phyloP scores from a whole-genome alignment of 1,140 invertebrate species.

The Babylonia areolata region DNA sequence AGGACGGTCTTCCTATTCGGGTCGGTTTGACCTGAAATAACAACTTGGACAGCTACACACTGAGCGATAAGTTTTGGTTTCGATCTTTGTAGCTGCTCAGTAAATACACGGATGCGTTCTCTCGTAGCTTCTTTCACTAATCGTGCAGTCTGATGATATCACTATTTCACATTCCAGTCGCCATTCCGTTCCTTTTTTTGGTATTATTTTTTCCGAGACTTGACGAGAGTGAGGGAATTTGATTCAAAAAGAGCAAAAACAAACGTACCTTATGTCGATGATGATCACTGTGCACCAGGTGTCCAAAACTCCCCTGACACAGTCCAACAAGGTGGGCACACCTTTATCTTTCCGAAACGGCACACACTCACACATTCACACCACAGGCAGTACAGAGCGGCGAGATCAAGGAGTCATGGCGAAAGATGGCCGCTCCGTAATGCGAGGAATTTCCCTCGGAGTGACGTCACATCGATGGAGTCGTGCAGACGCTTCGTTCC shows the following conservation, averaged over 20 bases:
- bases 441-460: slow-evolving; percentile 36
- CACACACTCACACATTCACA: slow-evolving; percentile 27
- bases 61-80: no score
- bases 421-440: slow-evolving; percentile 38
- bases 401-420: slow-evolving; percentile 35
- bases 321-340: not conserved
- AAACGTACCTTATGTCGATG: not conserved
- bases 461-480: slow-evolving; percentile 34
- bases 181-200: no score
- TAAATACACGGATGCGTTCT: no score
- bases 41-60: no score
- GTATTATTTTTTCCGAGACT: not conserved
- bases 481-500: not conserved
- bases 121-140: no score
- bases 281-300: not conserved
- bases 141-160: no score
- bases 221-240: not conserved
- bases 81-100: no score
- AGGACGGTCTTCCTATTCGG: no score
- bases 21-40: no score
- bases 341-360: slow-evolving; percentile 18
- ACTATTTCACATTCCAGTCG: no score
- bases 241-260: not conserved
- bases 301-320: not conserved
- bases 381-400: not conserved